Percentiles rank a stretch among this genome's conserved stretches.
Conservation (phyloP, 2,888 invertebrate species). For the Aproaerema taeniolella region DNA sequence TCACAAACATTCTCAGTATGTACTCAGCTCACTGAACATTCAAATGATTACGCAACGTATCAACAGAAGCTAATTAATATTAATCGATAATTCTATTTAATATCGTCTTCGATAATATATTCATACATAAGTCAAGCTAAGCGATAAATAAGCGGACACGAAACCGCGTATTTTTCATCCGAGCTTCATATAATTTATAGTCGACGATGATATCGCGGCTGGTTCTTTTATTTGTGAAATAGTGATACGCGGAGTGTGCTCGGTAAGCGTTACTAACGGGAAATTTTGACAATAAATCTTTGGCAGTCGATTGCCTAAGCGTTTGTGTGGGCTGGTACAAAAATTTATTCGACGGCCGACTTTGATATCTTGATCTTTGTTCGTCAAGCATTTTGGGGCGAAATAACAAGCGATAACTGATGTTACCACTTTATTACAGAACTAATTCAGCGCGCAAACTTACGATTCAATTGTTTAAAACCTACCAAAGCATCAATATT, state of each 20-base stretch:
- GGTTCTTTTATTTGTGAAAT: slow-evolving; percentile 77
- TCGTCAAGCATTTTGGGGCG: slow-evolving; percentile 42
- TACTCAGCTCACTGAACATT: neutral
- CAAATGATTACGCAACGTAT: slow-evolving; percentile 19
- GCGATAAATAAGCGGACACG: slow-evolving; percentile 69
- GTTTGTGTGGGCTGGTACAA: slow-evolving; percentile 68
- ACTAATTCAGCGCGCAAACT: slow-evolving; percentile 40
- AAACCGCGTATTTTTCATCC: slow-evolving; percentile 73
- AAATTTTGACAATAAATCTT: slow-evolving; percentile 75
- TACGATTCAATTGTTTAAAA: slow-evolving; percentile 31
- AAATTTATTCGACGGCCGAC: slow-evolving; percentile 66
- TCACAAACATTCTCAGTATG: neutral
- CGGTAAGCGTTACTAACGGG: slow-evolving; percentile 76
- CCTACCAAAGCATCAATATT: slow-evolving; percentile 62
- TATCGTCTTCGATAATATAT: slow-evolving; percentile 48
- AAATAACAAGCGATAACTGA: slow-evolving; percentile 3
- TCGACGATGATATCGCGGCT: slow-evolving; percentile 74
- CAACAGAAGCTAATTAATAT: slow-evolving; percentile 30
- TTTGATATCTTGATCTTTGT: slow-evolving; percentile 70
- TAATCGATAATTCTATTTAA: slow-evolving; percentile 49
- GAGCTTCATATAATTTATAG: slow-evolving; percentile 72
- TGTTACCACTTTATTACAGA: neutral
- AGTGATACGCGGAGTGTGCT: slow-evolving; percentile 75
- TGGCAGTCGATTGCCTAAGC: slow-evolving; percentile 75
- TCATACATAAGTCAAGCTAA: slow-evolving; percentile 57